Conservation (phyloP, 2,113 vertebrate species). For the Stictonetta naevosa region DNA sequence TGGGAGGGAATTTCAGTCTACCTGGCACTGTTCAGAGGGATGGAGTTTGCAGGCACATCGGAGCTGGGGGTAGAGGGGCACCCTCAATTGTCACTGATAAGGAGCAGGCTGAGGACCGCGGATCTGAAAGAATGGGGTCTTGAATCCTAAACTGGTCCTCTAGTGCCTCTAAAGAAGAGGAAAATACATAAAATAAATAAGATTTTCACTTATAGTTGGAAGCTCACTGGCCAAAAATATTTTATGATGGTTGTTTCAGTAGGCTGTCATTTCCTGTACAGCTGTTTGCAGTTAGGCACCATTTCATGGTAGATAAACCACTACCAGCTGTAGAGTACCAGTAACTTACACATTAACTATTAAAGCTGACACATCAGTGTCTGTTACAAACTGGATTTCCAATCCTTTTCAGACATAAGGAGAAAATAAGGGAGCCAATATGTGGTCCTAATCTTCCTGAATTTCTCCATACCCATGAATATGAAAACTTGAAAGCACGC, state of each 20-base stretch:
- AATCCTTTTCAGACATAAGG: neutral
- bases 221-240: slow-evolving; percentile 18
- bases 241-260: slow-evolving; percentile 36
- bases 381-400: slow-evolving; percentile 28
- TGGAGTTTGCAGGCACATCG: accelerated
- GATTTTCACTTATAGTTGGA: slow-evolving; percentile 11
- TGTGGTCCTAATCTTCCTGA: neutral
- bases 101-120: neutral
- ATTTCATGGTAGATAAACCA: slow-evolving; percentile 62
- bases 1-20: neutral
- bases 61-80: accelerated
- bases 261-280: slow-evolving; percentile 74
- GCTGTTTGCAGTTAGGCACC: slow-evolving; percentile 43
- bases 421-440: neutral
- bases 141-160: neutral
- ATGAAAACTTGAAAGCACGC: neutral
- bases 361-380: slow-evolving; percentile 35
- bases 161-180: neutral
- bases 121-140: neutral
- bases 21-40: neutral
- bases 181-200: neutral
- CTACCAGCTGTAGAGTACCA: slow-evolving; percentile 16
- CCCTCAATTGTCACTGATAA: neutral
- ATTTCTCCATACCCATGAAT: neutral
- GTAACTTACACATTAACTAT: slow-evolving; percentile 9